Evolutionary conservation across 2,888 invertebrate genomes (phyloP).

Genomic region (Pammene fasciana): DNA sequence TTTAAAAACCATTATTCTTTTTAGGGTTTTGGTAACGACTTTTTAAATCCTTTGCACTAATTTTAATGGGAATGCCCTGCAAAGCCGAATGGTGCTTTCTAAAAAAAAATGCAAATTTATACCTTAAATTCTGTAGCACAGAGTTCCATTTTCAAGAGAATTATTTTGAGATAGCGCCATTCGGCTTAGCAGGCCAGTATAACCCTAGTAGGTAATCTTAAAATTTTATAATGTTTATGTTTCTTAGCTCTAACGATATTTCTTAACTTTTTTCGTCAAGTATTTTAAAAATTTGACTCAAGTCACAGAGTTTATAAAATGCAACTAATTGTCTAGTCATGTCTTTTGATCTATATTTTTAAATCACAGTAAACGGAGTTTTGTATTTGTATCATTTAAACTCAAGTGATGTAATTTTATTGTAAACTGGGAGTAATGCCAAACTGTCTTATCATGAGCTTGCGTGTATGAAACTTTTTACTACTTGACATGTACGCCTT

Average conservation of each 20-base stretch:
- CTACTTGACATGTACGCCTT: slow-evolving; percentile 12
- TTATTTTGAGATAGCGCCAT: no score
- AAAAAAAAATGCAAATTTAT: no score
- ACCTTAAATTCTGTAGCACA: no score
- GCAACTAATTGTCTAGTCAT: slow-evolving; percentile 31
- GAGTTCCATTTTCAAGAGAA: no score
- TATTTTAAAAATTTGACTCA: no score
- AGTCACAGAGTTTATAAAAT: neutral
- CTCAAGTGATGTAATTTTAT: neutral
- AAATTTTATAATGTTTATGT: no score
- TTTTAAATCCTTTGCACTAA: slow-evolving; percentile 2
- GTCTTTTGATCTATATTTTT: slow-evolving; percentile 18
- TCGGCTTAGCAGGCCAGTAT: no score
- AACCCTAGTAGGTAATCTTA: no score
- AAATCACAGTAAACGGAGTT: neutral
- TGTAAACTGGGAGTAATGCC: slow-evolving; percentile 14
- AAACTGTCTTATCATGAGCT: slow-evolving; percentile 14
- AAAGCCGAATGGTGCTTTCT: no score
- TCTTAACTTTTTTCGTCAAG: no score
- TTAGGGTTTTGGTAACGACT: slow-evolving; percentile 16
- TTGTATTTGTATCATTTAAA: slow-evolving; percentile 4
- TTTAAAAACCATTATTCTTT: slow-evolving; percentile 27
- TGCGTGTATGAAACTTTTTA: slow-evolving; percentile 10
- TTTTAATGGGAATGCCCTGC: neutral
- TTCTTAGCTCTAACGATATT: no score